Evolutionary conservation across 2,113 vertebrate genomes (phyloP), one percentile per base, ranked within the genome.

Genomic region (Eulemur macaco): DNA sequence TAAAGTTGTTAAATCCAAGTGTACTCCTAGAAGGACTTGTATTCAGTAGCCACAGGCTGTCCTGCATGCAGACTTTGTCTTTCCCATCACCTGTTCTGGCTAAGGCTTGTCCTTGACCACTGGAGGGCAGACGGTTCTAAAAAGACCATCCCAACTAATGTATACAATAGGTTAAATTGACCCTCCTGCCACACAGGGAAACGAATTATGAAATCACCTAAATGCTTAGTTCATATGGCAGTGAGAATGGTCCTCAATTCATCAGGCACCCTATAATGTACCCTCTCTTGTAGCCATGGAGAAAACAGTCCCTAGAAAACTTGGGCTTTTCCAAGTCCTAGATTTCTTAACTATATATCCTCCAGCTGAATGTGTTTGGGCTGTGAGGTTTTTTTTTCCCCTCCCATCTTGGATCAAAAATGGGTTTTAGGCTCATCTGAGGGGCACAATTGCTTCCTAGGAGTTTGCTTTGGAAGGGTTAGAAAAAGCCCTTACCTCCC

Each of bases 241-340:
- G 11, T 47, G 17, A 42, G n/a, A 37, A 66, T 29, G 20, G n/a
- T 80, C 77, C 31, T 20, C 21, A 52, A 23, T 76, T 63, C 54
- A 84, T 52, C 58, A 34, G 25, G 42, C 12, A 54, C 18, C 10
- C 68, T 80, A 1, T 54, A 54, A 77, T 37, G 21, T 47, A n/a
- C 29, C 56, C 18, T 86, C 92, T 69, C 27, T 37, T 31, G 42
- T 23, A 71, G 45, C 34, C 52, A 60, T 0, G 11, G 60, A 56
- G 25, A 73, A 92, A 89, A 88, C n/a, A 52, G 12, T 66, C 39
- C 92, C 74, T 81, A 84, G 92, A 87, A 69, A 64, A 77, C 27
- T 8, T 76, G 50, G 27, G 31, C 21, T 42, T 90, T 31, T 37
- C 37, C 77, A 78, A 87, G 56, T 45, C 63, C 54, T 91, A 39